Evolutionary conservation across 2,113 vertebrate genomes (phyloP), one percentile per base, ranked within the genome.

Genomic region (Dasyurus viverrinus): DNA sequence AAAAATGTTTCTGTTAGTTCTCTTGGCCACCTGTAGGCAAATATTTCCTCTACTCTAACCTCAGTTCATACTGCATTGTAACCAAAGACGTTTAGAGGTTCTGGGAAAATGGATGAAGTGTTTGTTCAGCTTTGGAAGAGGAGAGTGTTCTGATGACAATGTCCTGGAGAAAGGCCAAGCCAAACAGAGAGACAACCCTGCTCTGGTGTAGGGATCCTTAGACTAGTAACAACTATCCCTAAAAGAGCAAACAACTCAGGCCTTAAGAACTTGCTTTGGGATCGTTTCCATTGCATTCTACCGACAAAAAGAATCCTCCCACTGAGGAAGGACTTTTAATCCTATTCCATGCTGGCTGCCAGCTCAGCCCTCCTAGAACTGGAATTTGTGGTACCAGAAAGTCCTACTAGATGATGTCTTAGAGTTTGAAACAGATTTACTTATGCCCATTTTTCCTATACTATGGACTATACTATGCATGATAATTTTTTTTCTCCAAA

Each of bases 51-150:
- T 12, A 42, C 10, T 53, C 60, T 89, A 16, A 1, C 14, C 55
- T n/a, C 5, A 2, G 11, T 25, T 90, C 42, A 76, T 92, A 89
- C 24, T 2, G 42, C 68, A 11, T 50, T 54, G 60, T 52, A 46
- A 30, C 53, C 89, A 92, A 89, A 97, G 60, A 89, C 4, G 0
- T 53, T 84, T 68, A 57, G 36, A 95, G 89, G 24, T 27, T 57
- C 91, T 12, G 9, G 91, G 91, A 95, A 94, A 93, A 97, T n/a
- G 90, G 36, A 8, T 9, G 6, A 36, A 93, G 89, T 96, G 95
- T 97, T 98, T 97, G 89, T 94, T 97, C 89, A 91, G 90, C 55
- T 94, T 96, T 94, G 76, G 90, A 23, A 95, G 90, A 90, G 52
- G 6, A 89, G 27, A 93, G 94, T 94, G 97, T 48, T 50, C 54